These are phyloP conservation scores for Macrosoma leucophasiata DNA, from an alignment of 2,888 invertebrate genomes.

Conservation along the genomic window DNA sequence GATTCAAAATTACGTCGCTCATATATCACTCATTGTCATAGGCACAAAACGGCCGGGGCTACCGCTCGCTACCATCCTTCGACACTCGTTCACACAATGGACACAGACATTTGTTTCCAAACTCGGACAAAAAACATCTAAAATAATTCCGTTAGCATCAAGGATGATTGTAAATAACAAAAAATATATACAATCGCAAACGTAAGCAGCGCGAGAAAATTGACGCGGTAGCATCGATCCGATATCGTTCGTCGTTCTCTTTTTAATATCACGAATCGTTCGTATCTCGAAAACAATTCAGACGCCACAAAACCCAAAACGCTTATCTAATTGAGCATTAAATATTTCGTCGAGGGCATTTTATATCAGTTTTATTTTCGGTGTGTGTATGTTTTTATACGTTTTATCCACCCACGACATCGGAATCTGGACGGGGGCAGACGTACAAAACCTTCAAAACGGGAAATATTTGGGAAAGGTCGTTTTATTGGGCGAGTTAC, in stretches of 20 bases:
- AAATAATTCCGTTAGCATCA: constrained; percentile 62
- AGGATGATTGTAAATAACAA: constrained; percentile 55
- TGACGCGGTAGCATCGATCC: constrained; percentile 30
- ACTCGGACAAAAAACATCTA: constrained; percentile 56
- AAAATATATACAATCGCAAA: constrained; percentile 22
- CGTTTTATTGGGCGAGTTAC: constrained; percentile 71
- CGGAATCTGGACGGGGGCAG: constrained; percentile 54
- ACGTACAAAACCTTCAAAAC: constrained; percentile 63
- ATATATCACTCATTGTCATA: constrained; percentile 74
- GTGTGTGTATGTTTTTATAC: constrained; percentile 62
- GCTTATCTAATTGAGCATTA: constrained; percentile 75
- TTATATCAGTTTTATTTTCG: constrained; percentile 70
- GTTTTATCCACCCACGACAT: constrained; percentile 71
- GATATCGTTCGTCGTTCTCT: constrained; percentile 40
- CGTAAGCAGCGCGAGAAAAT: constrained; percentile 36
- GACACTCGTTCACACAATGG: constrained; percentile 57
- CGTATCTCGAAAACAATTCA: constrained; percentile 57
- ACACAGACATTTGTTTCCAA: constrained; percentile 71
- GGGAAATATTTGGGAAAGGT: constrained; percentile 71
- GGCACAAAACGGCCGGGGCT: constrained; percentile 61
- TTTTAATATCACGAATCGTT: constrained; percentile 55
- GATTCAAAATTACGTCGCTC: constrained; percentile 69
- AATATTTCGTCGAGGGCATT: constrained; percentile 72
- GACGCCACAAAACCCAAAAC: constrained; percentile 69
- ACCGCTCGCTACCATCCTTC: constrained; percentile 59